These are phyloP conservation scores for Zoanthus sansibaricus DNA, from an alignment of 92 coral and sea anemone species.

Conservation along the genomic window DNA sequence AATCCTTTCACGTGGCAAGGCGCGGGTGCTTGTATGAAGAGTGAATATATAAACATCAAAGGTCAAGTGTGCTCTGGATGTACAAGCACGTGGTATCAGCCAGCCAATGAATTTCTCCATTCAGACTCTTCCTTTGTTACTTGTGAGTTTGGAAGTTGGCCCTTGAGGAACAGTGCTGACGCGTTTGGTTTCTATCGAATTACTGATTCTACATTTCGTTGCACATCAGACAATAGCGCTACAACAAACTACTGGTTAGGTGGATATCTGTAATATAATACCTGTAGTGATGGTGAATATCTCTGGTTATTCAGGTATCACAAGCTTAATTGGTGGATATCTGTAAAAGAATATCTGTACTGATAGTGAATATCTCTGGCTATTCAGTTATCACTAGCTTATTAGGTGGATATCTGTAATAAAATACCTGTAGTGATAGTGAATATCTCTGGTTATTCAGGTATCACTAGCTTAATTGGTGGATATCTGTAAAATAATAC, in stretches of 20 bases:
- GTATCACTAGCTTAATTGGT: no score
- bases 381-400: no score
- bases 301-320: no score
- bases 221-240: slow-evolving; percentile 32
- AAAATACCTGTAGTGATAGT: no score
- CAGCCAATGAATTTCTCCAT: slow-evolving; percentile 37
- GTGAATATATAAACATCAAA: slow-evolving; percentile 20
- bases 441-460: no score
- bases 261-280: slow-evolving; percentile 10
- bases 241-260: slow-evolving; percentile 22
- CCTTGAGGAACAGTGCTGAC: background rate
- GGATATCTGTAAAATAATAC: no score
- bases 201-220: slow-evolving; percentile 12
- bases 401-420: no score
- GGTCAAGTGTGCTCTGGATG: slow-evolving; percentile 21
- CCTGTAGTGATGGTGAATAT: no score
- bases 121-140: background rate
- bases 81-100: slow-evolving; percentile 28
- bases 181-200: slow-evolving; percentile 6
- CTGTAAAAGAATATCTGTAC: no score
- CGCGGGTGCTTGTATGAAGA: background rate
- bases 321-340: no score
- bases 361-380: no score
- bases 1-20: slow-evolving; percentile 27
- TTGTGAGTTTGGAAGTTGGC: slow-evolving; percentile 10